Base-by-base conservation (phyloP, 1,140 invertebrate genomes). In the Calephelis nemesis region DNA sequence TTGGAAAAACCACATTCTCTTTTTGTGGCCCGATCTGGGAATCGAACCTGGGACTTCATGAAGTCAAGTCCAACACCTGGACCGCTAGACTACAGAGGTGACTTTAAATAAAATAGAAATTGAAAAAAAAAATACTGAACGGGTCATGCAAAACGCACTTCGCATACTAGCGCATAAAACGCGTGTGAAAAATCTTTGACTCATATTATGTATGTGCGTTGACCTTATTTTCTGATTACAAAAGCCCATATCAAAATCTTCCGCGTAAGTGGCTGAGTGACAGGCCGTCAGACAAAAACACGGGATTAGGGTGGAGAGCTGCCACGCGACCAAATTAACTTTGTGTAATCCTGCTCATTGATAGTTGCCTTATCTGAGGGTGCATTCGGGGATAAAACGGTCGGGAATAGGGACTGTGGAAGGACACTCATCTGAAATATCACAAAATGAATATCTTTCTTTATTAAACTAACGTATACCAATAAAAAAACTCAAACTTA, bases 251-350 rank as follows among this genome's bases (percentile, higher is more conserved):
- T 73, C 68, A 70, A 64, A 73, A 74, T 74, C 74, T 76, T 76
- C 74, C 69, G 65, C 72, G 58, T 71, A 63, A 66, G 47, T 63
- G 63, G 15, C 11, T 74, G 74, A 76, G 73, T 76, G 74, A 76
- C 74, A 76, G 71, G 71, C 6, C 54, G 47, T 70, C 54, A 75
- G 45, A 73, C 70, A 76, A 72, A 66, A 50, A 54, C 39, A 10
- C 52, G 9, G 52, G 67, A 71, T 64, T 69, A 71, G 64, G 72
- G 69, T 75, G 69, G 65, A 72, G 71, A 76, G 69, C 73, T 65
- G 82, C 76, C 87, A 87, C 87, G 87, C 81, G 87, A 79, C 84
- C 74, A 81, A 87, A 87, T 89, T 89, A 87, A 89, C 85, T 89
- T 81, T 73, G 69, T 87, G 84, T 89, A 83, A 88, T 85, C 85